Base-by-base conservation (phyloP, 2,888 invertebrate species). In the Drosophila antonietae region DNA sequence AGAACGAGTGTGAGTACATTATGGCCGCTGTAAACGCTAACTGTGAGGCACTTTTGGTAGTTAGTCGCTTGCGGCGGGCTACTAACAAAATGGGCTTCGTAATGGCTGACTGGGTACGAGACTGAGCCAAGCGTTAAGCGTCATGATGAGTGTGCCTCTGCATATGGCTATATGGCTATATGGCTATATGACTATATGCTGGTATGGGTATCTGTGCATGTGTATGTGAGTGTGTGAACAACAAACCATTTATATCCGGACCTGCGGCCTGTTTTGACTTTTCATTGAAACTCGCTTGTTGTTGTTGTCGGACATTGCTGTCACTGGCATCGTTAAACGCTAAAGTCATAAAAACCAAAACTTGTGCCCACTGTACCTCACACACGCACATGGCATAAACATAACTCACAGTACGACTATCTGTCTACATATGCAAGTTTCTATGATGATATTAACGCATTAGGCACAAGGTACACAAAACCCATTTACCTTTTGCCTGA, bases 401-500 rank as follows among this genome's bases (percentile, higher is more conserved):
- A 63, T 52, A 65, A 61, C 47, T 73, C 68, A 70, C 46, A 70
- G 59, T 39, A 60, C 44, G 15, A 49, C 59, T 49, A 62, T 56
- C 52, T 61, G 33, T 55, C 14, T 63, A 39, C 66, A 55, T 57
- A 49, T 65, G 59, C 63, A 63, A 51, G 57, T 70, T 58, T 46
- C 59, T 65, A 47, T 71, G 88, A 84, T 86, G 81, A 87, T 86
- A 83, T 83, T 88, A 86, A 85, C 80, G 86, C 88, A 88, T 86
- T 86, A 88, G 86, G 88, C 81, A 88, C 88, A 86, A 86, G 86
- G 86, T 86, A 86, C 88, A 86, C 83, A 83, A 88, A 78, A 88
- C 86, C 86, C 86, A 86, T 85, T 88, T 85, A 81, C 80, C 82
- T 74, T 79, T 75, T 78, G 75, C 67, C 80, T 81, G 76, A 76